phyloP scores from a whole-genome alignment of 1,140 invertebrate species.

The Sycobia sp. region DNA sequence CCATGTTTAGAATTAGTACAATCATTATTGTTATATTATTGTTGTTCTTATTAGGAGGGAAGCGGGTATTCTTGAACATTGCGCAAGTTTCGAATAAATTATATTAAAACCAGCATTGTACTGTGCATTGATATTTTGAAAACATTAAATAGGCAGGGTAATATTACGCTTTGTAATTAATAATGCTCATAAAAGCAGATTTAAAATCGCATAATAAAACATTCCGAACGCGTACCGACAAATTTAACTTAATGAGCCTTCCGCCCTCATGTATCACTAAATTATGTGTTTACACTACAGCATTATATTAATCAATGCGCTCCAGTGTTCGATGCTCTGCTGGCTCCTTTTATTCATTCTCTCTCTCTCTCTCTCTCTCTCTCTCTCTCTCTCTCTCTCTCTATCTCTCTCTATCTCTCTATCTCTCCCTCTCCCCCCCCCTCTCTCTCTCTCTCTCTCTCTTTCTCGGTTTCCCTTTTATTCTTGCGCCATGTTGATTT shows the following conservation, averaged over 20 bases:
- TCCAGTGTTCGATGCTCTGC: not conserved
- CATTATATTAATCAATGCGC: slow-evolving; percentile 25
- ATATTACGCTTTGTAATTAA: not conserved
- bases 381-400: no score
- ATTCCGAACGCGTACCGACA: slow-evolving; percentile 2
- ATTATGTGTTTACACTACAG: slow-evolving; percentile 25
- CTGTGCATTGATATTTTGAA: not conserved
- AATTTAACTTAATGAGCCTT: slow-evolving; percentile 25
- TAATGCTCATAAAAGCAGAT: slow-evolving; percentile 5
- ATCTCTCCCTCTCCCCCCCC: no score
- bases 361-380: no score
- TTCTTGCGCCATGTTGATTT: no score
- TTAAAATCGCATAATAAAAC: slow-evolving; percentile 1
- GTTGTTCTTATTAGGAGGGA: no score
- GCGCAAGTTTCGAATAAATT: not conserved
- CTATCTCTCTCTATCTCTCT: no score
- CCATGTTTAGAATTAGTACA: no score
- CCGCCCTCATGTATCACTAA: slow-evolving; percentile 5
- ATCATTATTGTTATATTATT: no score
- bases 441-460: no score
- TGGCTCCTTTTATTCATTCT: no score
- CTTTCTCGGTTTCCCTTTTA: no score
- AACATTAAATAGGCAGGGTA: not conserved
- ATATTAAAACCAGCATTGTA: slow-evolving; percentile 3
- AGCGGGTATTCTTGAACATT: no score